phyloP scores from a whole-genome alignment of 2,888 invertebrate genomes.

The Leptinotarsa juncta region DNA sequence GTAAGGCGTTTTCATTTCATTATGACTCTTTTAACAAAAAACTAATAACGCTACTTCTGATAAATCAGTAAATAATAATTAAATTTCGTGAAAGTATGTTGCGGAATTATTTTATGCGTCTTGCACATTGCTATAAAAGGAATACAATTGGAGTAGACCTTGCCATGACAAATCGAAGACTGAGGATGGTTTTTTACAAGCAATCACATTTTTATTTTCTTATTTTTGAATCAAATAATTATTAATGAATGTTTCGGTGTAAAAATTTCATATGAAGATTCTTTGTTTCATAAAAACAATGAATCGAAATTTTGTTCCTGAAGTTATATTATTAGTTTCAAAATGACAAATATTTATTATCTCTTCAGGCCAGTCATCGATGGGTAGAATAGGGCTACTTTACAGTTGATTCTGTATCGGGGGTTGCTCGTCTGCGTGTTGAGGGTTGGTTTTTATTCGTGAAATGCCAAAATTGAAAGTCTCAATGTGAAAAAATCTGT shows the following conservation, averaged over 20 bases:
- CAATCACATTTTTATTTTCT: background rate
- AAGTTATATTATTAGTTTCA: too few relatives aligned
- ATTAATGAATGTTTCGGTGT: background rate
- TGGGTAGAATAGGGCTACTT: too few relatives aligned
- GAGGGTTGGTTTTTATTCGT: too few relatives aligned
- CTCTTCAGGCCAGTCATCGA: too few relatives aligned
- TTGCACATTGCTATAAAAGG: conserved; percentile 17
- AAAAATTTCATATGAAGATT: too few relatives aligned
- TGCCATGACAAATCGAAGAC: conserved; percentile 1
- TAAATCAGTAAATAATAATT: background rate
- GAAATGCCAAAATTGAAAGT: too few relatives aligned
- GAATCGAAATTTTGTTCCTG: too few relatives aligned
- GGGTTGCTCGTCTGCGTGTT: too few relatives aligned
- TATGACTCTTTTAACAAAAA: background rate
- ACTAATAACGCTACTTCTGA: background rate
- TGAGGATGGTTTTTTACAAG: background rate
- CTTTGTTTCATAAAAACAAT: too few relatives aligned
- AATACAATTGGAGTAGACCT: conserved; percentile 20
- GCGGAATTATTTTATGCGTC: background rate
- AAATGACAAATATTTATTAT: too few relatives aligned
- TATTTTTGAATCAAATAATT: background rate
- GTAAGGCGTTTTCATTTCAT: background rate
- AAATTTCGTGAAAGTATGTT: conserved; percentile 11
- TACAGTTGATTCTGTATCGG: too few relatives aligned
- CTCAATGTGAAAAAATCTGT: too few relatives aligned